Base-by-base conservation (phyloP, 1,140 invertebrate genomes). In the Belonocnema kinseyi region DNA sequence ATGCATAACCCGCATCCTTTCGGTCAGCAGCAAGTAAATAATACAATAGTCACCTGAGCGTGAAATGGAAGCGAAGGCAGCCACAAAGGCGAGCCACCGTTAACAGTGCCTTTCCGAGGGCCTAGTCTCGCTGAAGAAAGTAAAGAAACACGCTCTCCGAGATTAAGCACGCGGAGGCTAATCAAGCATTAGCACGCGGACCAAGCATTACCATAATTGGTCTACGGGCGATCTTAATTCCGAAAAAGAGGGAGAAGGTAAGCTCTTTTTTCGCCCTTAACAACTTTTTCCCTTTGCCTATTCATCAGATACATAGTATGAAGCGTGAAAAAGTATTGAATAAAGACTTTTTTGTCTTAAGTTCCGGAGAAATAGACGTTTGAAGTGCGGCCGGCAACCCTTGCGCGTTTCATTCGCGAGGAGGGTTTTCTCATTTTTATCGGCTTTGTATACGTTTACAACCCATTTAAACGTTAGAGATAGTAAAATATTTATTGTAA, bases 11-110 rank as follows among this genome's bases (percentile, higher is more conserved):
- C 82, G 79, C 74, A 80, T 80, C 75, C 70, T 79, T 79, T 73
- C 75, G 26, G 56, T 80, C 74, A 77, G 79, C 80, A 80, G 77
- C 82, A 76, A 80, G 79, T 78, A 80, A 83, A 81, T 78, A 83
- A 79, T 76, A 78, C 76, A 80, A 80, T 80, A 79, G 71, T 77
- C 79, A 79, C 74, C 80, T 83, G 50, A 83, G 82, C 82, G 79
- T 83, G 76, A 80, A 83, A 83, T 80, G 79, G 79, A 83, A 83
- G 81, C 79, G 79, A 75, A 76, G 79, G 53, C 73, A 77, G 50
- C 74, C 73, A 77, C 80, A 83, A 80, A 80, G 76, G 75, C 46
- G 72, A 76, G 12, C 74, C 74, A 73, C 78, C 76, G 76, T 66
- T 66, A 66, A 66, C 56, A 26, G 21, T 40, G 58, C 58, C 13